A percentile compares a stretch with the other conserved stretches of the same genome.
phyloP scores from a whole-genome alignment of 2,888 invertebrate species.

The Drosophila longiperda region DNA sequence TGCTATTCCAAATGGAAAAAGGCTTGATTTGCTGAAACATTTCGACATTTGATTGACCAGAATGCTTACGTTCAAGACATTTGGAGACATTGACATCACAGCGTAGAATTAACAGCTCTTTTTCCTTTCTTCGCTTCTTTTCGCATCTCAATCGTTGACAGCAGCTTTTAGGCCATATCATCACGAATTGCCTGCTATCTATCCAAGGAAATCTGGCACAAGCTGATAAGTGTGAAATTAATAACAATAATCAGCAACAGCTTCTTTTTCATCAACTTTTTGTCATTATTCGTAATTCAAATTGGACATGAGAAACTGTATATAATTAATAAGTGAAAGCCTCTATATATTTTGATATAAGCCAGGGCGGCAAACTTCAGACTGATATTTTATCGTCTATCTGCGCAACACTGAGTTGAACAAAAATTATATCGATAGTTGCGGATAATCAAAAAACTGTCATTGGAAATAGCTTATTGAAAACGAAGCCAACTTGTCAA shows the following conservation, averaged over 20 bases:
- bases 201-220: constrained; percentile 41
- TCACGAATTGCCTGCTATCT: constrained; percentile 13
- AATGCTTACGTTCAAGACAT: constrained; percentile 8
- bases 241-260: too few species aligned
- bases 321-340: background rate
- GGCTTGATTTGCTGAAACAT: constrained; percentile 39
- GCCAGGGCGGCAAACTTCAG: background rate
- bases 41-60: constrained; percentile 46
- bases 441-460: background rate
- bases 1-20: constrained; percentile 20
- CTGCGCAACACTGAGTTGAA: constrained; percentile 18
- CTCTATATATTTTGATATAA: background rate
- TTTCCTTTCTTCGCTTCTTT: too few species aligned
- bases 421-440: background rate
- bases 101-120: too few species aligned
- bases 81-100: constrained; percentile 65
- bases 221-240: too few species aligned
- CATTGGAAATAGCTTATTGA: constrained; percentile 22
- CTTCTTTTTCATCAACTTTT: too few species aligned
- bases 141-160: constrained; percentile 27
- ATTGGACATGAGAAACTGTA: background rate
- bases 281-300: background rate
- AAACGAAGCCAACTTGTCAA: constrained; percentile 22
- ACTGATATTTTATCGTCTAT: background rate
- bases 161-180: constrained; percentile 30